phyloP scores from a whole-genome alignment of 2,797 vertebrate genomes.

The Vipera ursinii region DNA sequence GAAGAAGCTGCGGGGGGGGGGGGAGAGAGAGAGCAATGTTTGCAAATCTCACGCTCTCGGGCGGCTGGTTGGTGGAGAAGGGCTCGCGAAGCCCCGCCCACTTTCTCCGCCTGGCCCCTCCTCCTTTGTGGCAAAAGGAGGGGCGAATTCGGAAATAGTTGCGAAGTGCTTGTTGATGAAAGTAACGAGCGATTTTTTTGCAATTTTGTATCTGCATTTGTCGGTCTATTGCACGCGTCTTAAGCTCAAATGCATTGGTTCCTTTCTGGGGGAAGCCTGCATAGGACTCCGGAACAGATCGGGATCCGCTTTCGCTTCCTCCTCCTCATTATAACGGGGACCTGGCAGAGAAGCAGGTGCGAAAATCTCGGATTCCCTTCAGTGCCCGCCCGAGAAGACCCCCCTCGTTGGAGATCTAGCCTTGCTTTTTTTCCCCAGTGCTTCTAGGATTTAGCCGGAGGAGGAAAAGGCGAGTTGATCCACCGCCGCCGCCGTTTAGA shows the following conservation, averaged over 20 bases:
- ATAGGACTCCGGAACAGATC: neutral
- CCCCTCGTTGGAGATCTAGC: neutral
- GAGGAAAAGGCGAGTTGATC: neutral
- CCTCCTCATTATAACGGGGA: neutral
- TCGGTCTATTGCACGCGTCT: neutral
- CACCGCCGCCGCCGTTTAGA: neutral
- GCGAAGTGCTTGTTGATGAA: neutral
- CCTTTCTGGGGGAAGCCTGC: neutral
- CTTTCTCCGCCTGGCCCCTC: neutral
- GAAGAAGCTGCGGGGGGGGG: neutral
- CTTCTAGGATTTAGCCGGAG: neutral
- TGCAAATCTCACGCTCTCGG: constrained; percentile 8
- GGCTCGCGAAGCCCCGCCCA: neutral
- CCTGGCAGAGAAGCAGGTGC: neutral
- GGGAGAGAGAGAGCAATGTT: neutral
- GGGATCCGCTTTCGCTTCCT: neutral
- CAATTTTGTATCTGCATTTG: neutral
- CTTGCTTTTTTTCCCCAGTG: neutral
- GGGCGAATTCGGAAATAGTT: neutral
- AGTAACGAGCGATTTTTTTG: neutral
- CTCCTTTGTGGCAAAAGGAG: neutral
- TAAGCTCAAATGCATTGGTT: neutral
- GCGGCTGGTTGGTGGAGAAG: constrained; percentile 5
- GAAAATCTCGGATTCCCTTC: neutral
- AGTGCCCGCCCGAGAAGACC: neutral